Evolutionary conservation across 1,140 invertebrate genomes (phyloP), one percentile per base, ranked within the genome.

Genomic region (Heliconius eleuchia): DNA sequence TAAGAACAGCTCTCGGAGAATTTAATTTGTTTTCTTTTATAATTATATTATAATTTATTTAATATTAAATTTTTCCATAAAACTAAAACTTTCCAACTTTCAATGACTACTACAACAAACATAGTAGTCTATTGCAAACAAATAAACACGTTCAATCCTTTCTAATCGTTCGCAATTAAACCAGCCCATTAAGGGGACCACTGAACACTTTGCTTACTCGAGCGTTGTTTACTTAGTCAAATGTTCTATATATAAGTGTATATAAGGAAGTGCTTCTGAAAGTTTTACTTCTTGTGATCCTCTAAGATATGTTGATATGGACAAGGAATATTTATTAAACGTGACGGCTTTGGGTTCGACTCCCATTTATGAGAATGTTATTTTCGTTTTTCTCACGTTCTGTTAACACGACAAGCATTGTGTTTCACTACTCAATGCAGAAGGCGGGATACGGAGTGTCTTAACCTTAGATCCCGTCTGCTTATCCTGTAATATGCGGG

Each of bases 121-220:
- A 66, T 37, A 6, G 34, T 37, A 4, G 30, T 30, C 9, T 66
- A 66, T 66, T 30, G 60, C 60, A 30, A 27, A 66, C 27, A 66
- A 66, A 66, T 66, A 66, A 66, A 66, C 60, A 23, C 60, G 60
- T 66, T 30, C 60, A 66, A 66, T 66, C 60, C 60, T 66, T 66
- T 66, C 60, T 66, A 66, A 66, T 66, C 60, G 60, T 66, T 66
- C 27, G 60, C 60, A 66, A 66, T 66, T 66, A 30, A 66, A 30
- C 9, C 60, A 66, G 27, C 9, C 23, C 13, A 66, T 66, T 66
- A 66, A 66, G 60, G 60, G 1, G 11, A 66, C 60, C 23, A 60
- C 27, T 66, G 60, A 66, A 66, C 60, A 30, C 23, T 66, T 66
- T 66, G 60, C 60, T 66, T 66, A 30, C 11, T 66, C 27, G 13